phyloP scores from a whole-genome alignment of 2,113 vertebrate genomes.

The Zosterops hypoxanthus region DNA sequence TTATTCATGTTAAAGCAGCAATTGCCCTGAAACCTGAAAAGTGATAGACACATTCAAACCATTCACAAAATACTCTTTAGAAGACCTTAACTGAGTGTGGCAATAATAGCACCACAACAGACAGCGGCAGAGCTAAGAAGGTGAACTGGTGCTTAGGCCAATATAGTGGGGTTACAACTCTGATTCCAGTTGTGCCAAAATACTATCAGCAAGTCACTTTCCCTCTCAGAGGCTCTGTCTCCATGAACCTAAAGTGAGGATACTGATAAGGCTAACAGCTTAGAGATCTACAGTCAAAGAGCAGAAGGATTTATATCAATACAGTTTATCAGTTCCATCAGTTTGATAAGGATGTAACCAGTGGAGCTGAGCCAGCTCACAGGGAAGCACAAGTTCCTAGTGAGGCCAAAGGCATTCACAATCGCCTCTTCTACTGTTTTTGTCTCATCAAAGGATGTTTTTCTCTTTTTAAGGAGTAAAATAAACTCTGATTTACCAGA shows the following conservation, averaged over 20 bases:
- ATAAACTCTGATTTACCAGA: neutral
- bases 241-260: neutral
- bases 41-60: neutral
- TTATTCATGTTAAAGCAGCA: neutral
- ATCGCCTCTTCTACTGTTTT: neutral
- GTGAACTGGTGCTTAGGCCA: neutral
- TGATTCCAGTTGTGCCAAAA: neutral
- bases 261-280: neutral
- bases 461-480: neutral
- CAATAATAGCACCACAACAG: neutral
- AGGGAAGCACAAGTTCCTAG: neutral
- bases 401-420: neutral
- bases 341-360: neutral
- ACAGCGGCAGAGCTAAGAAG: neutral
- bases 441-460: neutral
- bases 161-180: neutral
- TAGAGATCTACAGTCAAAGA: neutral
- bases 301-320: neutral
- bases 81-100: neutral
- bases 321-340: neutral
- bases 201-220: fast-evolving
- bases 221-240: neutral
- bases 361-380: neutral
- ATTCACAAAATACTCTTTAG: neutral
- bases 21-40: neutral